phyloP scores from a whole-genome alignment of 1,140 invertebrate species.

The Megalonaias nervosa region DNA sequence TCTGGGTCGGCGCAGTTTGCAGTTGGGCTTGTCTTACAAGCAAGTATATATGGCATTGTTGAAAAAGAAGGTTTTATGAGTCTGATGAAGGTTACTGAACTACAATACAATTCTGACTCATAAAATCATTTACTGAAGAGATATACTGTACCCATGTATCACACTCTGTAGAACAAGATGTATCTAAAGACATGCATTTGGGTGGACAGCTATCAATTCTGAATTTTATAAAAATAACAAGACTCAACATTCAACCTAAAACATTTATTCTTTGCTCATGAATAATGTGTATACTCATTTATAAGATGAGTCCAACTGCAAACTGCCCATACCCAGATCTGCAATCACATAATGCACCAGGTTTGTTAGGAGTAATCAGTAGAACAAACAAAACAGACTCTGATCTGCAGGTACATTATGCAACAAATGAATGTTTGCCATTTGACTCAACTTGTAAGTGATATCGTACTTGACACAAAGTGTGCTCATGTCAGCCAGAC shows the following conservation, averaged over 20 bases:
- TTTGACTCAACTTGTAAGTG: too few species aligned
- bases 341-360: too few species aligned
- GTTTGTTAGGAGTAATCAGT: too few species aligned
- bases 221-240: conserved; percentile 10
- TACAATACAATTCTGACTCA: not conserved
- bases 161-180: conserved; percentile 4
- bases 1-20: too few species aligned
- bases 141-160: conserved; percentile 17
- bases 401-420: too few species aligned
- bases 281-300: too few species aligned
- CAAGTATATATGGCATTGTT: too few species aligned
- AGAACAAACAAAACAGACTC: too few species aligned
- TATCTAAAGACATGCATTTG: conserved; percentile 6
- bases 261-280: conserved; percentile 4
- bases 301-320: too few species aligned
- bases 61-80: conserved; percentile 2
- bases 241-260: conserved; percentile 7
- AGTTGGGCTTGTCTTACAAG: too few species aligned
- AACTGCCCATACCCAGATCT: too few species aligned
- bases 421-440: too few species aligned
- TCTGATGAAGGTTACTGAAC: conserved; percentile 3
- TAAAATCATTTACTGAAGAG: conserved; percentile 12
- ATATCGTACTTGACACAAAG: conserved; percentile 12
- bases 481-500: conserved; percentile 6
- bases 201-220: conserved; percentile 6